Conservation (phyloP, 2,797 vertebrate species). For the Clarias platycephalus region DNA sequence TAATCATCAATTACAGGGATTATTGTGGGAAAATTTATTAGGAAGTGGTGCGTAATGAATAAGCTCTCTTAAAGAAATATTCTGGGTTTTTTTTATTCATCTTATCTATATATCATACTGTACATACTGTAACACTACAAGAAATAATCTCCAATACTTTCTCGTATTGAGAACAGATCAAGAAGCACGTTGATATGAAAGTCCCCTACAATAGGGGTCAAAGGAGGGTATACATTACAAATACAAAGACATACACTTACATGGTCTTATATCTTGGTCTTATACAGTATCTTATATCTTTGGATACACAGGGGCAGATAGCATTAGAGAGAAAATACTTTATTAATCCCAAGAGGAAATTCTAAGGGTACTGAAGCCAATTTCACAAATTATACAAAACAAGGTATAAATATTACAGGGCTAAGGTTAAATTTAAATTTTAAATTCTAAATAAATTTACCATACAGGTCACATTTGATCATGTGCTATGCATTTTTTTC, state of each 20-base stretch:
- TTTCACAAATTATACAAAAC: too few relatives aligned
- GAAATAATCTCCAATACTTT: background rate
- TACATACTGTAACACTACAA: background rate
- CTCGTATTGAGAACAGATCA: background rate
- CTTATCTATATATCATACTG: background rate
- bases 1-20: background rate
- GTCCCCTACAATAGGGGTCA: background rate
- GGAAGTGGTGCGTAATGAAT: slow-evolving; percentile 1
- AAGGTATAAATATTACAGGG: too few relatives aligned
- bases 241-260: background rate
- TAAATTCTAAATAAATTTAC: background rate
- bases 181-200: background rate
- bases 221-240: background rate
- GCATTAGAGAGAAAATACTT: too few relatives aligned
- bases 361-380: too few relatives aligned
- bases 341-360: too few relatives aligned
- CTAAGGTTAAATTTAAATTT: too few relatives aligned
- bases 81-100: background rate
- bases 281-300: background rate
- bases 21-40: background rate
- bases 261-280: background rate
- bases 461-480: background rate
- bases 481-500: background rate
- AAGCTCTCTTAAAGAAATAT: background rate
- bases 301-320: too few relatives aligned